Evolutionary conservation across 64 coral and sea anemone genomes (phyloP).

Genomic region (Pocillopora verrucosa): DNA sequence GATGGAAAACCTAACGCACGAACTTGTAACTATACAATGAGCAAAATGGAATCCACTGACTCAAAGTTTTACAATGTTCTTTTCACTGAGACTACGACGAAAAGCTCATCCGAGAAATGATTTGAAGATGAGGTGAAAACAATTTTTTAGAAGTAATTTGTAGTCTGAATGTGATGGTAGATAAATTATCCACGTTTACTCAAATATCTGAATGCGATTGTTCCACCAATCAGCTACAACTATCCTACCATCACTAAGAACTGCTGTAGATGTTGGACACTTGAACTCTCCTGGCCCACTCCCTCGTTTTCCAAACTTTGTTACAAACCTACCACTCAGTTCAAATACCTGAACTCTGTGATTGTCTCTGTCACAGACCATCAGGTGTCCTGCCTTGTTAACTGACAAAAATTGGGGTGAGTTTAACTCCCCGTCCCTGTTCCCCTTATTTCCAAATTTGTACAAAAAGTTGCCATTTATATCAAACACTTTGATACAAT

Average conservation of each 20-base stretch:
- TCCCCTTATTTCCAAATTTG: not conserved
- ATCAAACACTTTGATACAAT: not conserved
- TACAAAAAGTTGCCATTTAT: not conserved
- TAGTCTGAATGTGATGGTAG: too few relatives aligned
- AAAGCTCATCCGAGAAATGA: too few relatives aligned
- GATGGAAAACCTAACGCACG: too few relatives aligned
- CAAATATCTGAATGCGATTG: not conserved
- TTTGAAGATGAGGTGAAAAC: too few relatives aligned
- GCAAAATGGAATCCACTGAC: too few relatives aligned
- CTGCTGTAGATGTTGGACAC: not conserved
- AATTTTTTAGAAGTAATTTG: too few relatives aligned
- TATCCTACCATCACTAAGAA: constrained; percentile 2
- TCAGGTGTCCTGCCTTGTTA: constrained; percentile 5
- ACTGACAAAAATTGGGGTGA: not conserved
- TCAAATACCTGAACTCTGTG: constrained; percentile 2
- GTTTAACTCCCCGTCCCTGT: not conserved
- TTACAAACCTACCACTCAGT: not conserved
- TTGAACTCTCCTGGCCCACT: not conserved
- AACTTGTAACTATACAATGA: too few relatives aligned
- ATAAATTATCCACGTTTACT: not conserved
- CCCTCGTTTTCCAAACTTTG: not conserved
- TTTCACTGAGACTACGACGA: too few relatives aligned
- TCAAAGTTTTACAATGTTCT: too few relatives aligned
- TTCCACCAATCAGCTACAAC: not conserved
- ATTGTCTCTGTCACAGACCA: not conserved